A percentile compares a stretch with the other conserved stretches of the same genome.
Evolutionary conservation across 2,113 vertebrate genomes (phyloP).

Genomic region (Pollimyrus isidori): DNA sequence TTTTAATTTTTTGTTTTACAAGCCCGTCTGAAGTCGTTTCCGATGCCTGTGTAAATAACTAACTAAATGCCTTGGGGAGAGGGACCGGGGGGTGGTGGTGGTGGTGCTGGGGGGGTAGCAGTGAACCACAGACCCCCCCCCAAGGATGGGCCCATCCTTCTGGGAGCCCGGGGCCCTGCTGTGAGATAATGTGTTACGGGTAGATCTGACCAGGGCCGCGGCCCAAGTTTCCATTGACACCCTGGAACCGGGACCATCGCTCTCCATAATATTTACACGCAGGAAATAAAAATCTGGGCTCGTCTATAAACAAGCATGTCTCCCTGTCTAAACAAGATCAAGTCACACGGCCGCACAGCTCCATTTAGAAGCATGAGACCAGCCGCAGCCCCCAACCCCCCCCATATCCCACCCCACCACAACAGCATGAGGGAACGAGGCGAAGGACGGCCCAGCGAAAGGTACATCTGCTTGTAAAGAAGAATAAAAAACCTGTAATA

Average conservation of each 20-base stretch:
- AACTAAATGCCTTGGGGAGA: neutral
- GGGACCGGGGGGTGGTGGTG: neutral
- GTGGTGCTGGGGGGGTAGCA: neutral
- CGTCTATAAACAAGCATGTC: neutral
- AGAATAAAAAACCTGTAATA: neutral
- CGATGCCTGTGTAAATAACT: neutral
- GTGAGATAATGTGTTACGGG: constrained; percentile 15
- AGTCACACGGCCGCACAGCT: neutral
- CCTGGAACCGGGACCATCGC: constrained; percentile 35
- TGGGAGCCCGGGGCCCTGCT: neutral
- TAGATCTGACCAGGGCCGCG: neutral
- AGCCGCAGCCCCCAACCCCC: neutral
- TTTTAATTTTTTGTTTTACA: constrained; percentile 12
- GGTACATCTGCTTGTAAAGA: neutral
- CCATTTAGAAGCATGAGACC: neutral
- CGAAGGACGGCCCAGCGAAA: neutral
- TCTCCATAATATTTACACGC: constrained; percentile 38
- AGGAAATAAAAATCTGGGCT: neutral
- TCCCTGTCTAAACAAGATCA: constrained; percentile 5
- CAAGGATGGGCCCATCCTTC: neutral
- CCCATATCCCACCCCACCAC: neutral
- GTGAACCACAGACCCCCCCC: neutral
- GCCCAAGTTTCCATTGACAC: constrained; percentile 21
- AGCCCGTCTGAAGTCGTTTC: neutral
- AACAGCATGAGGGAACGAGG: neutral